Conservation (phyloP, 2,797 vertebrate species). For the Fringilla coelebs region DNA sequence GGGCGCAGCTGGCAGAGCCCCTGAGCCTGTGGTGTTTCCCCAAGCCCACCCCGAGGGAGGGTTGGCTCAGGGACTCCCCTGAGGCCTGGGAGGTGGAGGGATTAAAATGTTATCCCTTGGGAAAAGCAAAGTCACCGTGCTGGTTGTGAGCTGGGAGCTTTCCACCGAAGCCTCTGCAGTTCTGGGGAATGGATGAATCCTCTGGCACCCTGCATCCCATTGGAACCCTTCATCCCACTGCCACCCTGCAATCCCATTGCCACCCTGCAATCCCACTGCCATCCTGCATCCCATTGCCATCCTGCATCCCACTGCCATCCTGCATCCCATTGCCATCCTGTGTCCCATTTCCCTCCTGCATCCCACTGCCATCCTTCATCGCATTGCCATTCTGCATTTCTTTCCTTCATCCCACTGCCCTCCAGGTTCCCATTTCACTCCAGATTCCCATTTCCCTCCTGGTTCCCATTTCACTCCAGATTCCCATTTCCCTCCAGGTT, state of each 20-base stretch:
- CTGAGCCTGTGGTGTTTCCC: rapidly evolving
- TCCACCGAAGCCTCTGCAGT: rapidly evolving
- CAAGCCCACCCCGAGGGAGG: rapidly evolving
- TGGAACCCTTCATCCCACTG: too few relatives aligned
- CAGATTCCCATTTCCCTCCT: background rate
- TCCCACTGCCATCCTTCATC: background rate
- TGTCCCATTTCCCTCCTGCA: too few relatives aligned
- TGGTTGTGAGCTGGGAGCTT: background rate
- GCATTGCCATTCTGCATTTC: background rate
- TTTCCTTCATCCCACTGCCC: background rate
- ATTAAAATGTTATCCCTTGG: background rate
- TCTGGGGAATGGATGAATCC: background rate
- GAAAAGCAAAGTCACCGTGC: background rate
- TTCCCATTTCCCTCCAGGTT: background rate
- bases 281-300: background rate
- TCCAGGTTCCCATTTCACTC: rapidly evolving
- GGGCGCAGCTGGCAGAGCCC: background rate
- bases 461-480: rapidly evolving
- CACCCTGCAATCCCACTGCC: too few relatives aligned
- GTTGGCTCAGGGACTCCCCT: background rate
- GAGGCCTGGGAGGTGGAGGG: background rate
- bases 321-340: too few relatives aligned
- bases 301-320: rapidly evolving
- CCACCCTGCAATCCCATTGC: background rate
- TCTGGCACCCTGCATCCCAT: background rate